Base-by-base conservation (phyloP, 2,888 invertebrate genomes). In the Microctonus hyperodae region DNA sequence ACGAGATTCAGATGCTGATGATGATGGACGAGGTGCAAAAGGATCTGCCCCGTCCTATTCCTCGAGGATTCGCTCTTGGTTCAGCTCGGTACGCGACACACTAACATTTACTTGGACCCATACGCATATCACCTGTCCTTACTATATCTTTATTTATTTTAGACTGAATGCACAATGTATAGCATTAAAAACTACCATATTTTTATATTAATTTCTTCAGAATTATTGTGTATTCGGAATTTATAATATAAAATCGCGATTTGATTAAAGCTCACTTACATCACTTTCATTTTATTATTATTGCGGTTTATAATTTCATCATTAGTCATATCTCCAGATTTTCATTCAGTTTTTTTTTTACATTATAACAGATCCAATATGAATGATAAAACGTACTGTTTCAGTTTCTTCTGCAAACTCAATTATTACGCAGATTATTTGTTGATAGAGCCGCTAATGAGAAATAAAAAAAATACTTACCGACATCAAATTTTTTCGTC, bases 81-180 rank as follows among this genome's bases (percentile, higher is more conserved):
- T 84, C 83, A 81, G 79, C 79, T 83, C 83, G 83, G 83, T 84
- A 84, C 81, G 83, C 81, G 83, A 80, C 82, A 82, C 80, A 79
- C 75, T 79, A 78, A 74, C 78, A 75, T 80, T 75, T 80, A 79
- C 81, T 82, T 83, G 83, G 83, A 83, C 83, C 83, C 83, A 83
- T 82, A 80, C 75, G 80, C 81, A 79, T 79, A 78, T 16, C 75
- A 76, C 71, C 65, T 67, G 35, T 72, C 62, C 62, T 37, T 4
- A 20, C 9, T 62, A 5, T 62, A 23, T 61, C 33, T 53, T 51
- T 37, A 13, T 62, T 22, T 53, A 16, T 62, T 53, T 20, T 62
- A 61, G 23, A 20, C 33, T 25, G n/a, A 55, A 20, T 28, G 51
- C 51, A 28, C n/a, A 16, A 13, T 35, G 59, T 37, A 31, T 31